Base-by-base conservation (phyloP, 2,888 invertebrate genomes). In the Erebia palarica region DNA sequence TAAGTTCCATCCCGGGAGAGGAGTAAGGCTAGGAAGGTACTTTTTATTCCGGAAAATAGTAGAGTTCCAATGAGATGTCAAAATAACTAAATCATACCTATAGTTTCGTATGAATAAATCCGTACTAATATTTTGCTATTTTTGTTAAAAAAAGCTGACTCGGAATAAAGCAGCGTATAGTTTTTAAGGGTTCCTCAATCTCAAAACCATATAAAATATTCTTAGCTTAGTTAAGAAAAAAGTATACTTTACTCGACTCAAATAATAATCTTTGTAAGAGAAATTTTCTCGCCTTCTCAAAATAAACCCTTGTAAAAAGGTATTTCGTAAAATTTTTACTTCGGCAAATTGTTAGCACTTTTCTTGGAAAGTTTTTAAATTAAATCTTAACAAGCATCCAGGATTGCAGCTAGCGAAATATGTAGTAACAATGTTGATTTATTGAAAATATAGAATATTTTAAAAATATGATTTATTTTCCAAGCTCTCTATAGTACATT, bases 321-420 rank as follows among this genome's bases (percentile, higher is more conserved):
- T 55, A 65, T 65, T 65, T 65, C n/a, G 16, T n/a, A 27, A 65
- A 65, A 65, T 16, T 36, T 51, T 53, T 36, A 44, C 53, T 51
- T 27, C 27, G 55, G 57, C 44, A 57, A 65, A 65, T 65, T 57
- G 55, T 65, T 57, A 47, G 65, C 57, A 65, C 65, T 65, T 65
- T 65, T 65, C 57, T 65, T 44, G 55, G 36, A 65, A 65, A 65
- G 55, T 65, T 65, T 65, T 57, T 51, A 57, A 44, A 65, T 65
- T 65, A 57, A 65, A 65, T 65, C 57, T 57, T 65, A 65, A 57
- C 65, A 44, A 57, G 65, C 55, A 13, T 65, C 53, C 42, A 36
- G 53, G 36, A 57, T 57, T 57, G 65, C 55, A 55, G 55, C 57
- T 21, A 21, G 65, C 36, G 14, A 57, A 65, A 65, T 57, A 44